Evolutionary conservation across 2,797 vertebrate species (phyloP).

Genomic region (Pyrrhura leucotis): DNA sequence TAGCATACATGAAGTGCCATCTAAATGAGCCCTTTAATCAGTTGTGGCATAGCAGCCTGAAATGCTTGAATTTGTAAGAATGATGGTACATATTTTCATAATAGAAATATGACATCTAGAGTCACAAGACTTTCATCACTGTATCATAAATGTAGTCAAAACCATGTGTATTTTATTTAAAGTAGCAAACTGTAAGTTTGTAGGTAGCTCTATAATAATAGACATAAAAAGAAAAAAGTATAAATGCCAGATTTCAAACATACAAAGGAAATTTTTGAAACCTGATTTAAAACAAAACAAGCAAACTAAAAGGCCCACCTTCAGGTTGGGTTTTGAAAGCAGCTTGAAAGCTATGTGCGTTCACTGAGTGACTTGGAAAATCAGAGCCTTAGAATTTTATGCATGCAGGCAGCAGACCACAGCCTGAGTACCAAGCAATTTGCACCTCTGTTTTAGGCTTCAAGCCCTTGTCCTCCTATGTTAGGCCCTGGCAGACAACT

Average conservation of each 20-base stretch:
- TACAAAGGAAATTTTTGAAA: not conserved
- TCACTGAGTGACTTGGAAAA: constrained; percentile 1
- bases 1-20: not conserved
- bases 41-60: not conserved
- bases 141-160: constrained; percentile 3
- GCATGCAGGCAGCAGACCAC: constrained; percentile 39
- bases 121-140: not conserved
- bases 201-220: not conserved
- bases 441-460: constrained; percentile 57
- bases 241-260: not conserved
- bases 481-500: constrained; percentile 35
- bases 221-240: not conserved
- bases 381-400: constrained; percentile 56
- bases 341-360: not conserved
- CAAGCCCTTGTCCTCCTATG: constrained; percentile 20
- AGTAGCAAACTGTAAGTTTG: not conserved
- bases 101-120: not conserved
- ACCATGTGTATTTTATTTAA: constrained; percentile 21
- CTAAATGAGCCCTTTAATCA: not conserved
- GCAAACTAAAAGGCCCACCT: not conserved
- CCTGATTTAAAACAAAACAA: not conserved
- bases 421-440: constrained; percentile 54
- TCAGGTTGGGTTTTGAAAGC: not conserved
- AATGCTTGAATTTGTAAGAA: constrained; percentile 6
- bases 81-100: not conserved